A percentile compares a stretch with the other conserved stretches of the same genome.
These are phyloP conservation scores for Rachycentron canadum DNA, from an alignment of 2,797 vertebrate genomes.

Conservation along the genomic window DNA sequence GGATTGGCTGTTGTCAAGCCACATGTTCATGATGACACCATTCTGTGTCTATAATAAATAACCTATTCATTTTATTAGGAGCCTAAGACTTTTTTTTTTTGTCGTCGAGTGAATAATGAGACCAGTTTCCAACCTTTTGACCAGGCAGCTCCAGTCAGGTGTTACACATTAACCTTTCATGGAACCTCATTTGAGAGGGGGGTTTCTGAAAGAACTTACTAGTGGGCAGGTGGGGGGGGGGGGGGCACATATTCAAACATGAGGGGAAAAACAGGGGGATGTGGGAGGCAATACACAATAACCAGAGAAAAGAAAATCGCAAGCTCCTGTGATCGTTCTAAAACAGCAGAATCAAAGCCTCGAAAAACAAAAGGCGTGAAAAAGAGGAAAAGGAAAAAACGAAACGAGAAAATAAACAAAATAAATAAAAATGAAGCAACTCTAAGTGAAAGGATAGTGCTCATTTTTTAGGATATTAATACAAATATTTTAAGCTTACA, in stretches of 20 bases:
- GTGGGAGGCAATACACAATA: constrained; percentile 70
- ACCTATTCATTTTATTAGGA: constrained; percentile 36
- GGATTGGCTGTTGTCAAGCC: constrained; percentile 23
- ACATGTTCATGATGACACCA: constrained; percentile 46
- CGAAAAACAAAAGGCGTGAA: constrained; percentile 54
- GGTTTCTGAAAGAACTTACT: constrained; percentile 40
- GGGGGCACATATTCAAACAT: constrained; percentile 42
- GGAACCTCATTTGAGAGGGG: constrained; percentile 15
- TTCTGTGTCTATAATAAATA: constrained; percentile 31
- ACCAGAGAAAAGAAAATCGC: constrained; percentile 62
- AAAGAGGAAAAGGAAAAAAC: constrained; percentile 1
- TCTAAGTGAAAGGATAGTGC: constrained; percentile 70
- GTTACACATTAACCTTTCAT: constrained; percentile 27
- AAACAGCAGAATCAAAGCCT: constrained; percentile 61
- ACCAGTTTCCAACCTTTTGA: constrained; percentile 55
- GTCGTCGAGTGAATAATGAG: constrained; percentile 51
- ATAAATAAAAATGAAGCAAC: constrained; percentile 79
- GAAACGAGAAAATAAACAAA: constrained; percentile 55
- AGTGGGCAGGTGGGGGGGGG: neutral
- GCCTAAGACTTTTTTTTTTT: constrained; percentile 66
- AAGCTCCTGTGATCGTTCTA: constrained; percentile 64
- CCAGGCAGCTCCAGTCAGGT: constrained; percentile 40
- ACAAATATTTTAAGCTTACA: constrained; percentile 71
- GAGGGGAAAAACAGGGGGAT: constrained; percentile 37
- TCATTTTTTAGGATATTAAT: constrained; percentile 70